Evolutionary conservation across 92 coral and sea anemone species (phyloP).

Genomic region (Palythoa grandiflora): DNA sequence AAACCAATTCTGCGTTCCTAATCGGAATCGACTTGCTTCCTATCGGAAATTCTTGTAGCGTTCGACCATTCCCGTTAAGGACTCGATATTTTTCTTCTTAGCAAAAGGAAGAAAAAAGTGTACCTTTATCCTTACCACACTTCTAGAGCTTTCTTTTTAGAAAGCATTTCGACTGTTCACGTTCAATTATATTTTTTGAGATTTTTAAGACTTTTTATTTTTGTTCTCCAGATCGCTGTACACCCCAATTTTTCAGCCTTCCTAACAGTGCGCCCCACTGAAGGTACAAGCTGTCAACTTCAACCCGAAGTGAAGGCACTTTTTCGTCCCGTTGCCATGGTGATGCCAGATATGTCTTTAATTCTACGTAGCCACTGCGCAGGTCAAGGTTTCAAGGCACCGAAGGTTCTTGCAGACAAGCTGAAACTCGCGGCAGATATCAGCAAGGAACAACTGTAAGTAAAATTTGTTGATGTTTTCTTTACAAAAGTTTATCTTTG

Average conservation of each 20-base stretch:
- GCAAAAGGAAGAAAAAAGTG: too few species aligned
- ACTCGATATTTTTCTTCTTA: too few species aligned
- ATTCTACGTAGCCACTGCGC: slow-evolving; percentile 97
- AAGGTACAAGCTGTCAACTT: slow-evolving; percentile 55
- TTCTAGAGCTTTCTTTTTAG: too few species aligned
- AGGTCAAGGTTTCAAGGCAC: slow-evolving; percentile 98
- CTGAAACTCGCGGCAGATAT: slow-evolving; percentile 85
- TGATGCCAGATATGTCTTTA: slow-evolving; percentile 89
- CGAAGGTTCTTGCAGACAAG: slow-evolving; percentile 93
- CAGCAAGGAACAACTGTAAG: slow-evolving; percentile 91
- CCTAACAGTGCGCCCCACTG: slow-evolving; percentile 73
- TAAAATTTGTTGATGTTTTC: background rate
- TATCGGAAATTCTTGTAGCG: too few species aligned
- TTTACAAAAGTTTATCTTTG: too few species aligned
- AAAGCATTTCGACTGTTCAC: too few species aligned
- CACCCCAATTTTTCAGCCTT: slow-evolving; percentile 87
- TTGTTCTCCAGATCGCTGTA: slow-evolving; percentile 70
- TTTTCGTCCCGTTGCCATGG: slow-evolving; percentile 93
- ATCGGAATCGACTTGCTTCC: too few species aligned
- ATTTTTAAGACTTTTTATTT: background rate
- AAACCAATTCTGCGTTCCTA: too few species aligned
- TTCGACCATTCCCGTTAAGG: too few species aligned
- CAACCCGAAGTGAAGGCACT: slow-evolving; percentile 89
- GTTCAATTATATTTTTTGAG: too few species aligned
- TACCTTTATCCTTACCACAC: too few species aligned